These are phyloP conservation scores for Oryzias woworae DNA, from an alignment of 2,113 vertebrate genomes.

Conservation along the genomic window DNA sequence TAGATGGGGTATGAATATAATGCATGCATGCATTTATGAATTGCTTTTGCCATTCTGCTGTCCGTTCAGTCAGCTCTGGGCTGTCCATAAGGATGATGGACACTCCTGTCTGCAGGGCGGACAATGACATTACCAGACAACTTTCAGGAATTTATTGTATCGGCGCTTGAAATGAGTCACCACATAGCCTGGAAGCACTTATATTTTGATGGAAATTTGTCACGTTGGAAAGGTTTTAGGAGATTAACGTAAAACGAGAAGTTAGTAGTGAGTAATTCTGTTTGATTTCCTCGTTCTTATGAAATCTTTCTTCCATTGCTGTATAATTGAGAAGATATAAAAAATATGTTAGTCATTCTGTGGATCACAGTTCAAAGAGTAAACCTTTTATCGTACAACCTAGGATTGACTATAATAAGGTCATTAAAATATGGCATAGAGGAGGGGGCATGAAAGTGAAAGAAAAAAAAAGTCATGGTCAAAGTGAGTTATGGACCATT, in stretches of 20 bases:
- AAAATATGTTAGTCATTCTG: conserved; percentile 71
- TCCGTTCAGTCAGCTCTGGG: conserved; percentile 38
- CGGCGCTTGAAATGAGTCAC: conserved; percentile 70
- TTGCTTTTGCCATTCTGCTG: conserved; percentile 10
- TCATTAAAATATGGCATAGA: conserved; percentile 69
- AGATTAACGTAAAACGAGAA: conserved; percentile 23
- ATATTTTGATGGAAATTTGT: conserved; percentile 31
- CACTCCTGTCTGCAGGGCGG: conserved; percentile 53
- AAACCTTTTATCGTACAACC: conserved; percentile 65
- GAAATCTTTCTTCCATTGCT: conserved; percentile 60
- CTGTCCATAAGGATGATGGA: conserved; percentile 50
- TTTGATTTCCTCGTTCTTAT: conserved; percentile 34
- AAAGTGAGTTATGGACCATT: conserved; percentile 67
- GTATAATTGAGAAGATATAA: conserved; percentile 57
- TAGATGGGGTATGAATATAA: conserved; percentile 25
- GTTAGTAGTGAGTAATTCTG: conserved; percentile 14
- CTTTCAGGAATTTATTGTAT: conserved; percentile 72
- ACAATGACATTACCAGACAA: conserved; percentile 77
- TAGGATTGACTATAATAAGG: conserved; percentile 72
- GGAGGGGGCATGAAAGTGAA: conserved; percentile 51
- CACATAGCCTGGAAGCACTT: conserved; percentile 62
- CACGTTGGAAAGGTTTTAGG: conserved; percentile 19
- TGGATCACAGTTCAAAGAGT: conserved; percentile 72
- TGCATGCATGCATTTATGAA: conserved; percentile 23
- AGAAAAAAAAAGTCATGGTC: conserved; percentile 56